Conservation (phyloP, 35 echinoderm and acorn worm species). For the Eucidaris tribuloides region DNA sequence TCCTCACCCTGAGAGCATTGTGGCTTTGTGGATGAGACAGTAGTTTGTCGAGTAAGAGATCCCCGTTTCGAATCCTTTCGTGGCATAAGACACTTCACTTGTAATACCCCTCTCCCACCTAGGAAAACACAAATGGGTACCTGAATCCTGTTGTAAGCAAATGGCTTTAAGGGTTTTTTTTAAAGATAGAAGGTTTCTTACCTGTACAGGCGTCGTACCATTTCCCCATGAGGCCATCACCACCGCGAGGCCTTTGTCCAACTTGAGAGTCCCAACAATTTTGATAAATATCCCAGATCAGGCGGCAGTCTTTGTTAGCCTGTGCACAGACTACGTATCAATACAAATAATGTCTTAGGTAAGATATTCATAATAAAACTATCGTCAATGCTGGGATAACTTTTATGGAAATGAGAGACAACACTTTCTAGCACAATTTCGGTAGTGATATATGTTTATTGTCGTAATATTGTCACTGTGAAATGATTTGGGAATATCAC, state of each 20-base stretch:
- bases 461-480: neutral
- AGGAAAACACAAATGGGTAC: too few relatives aligned
- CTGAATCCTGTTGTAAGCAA: too few relatives aligned
- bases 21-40: too few relatives aligned
- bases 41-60: too few relatives aligned
- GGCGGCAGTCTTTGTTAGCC: slow-evolving; percentile 69
- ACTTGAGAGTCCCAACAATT: slow-evolving; percentile 69
- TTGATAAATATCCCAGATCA: slow-evolving; percentile 70
- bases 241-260: slow-evolving; percentile 48
- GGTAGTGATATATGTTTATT: neutral
- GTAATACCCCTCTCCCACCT: too few relatives aligned
- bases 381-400: neutral
- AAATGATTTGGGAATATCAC: neutral
- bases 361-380: neutral
- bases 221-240: slow-evolving; percentile 45
- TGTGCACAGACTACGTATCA: slow-evolving; percentile 61
- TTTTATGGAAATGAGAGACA: neutral
- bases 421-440: neutral
- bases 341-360: neutral
- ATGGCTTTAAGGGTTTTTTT: too few relatives aligned
- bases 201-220: slow-evolving; percentile 90
- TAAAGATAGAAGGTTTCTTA: too few relatives aligned
- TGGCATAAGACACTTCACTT: too few relatives aligned
- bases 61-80: too few relatives aligned
- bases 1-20: too few relatives aligned